Conservation (phyloP, 2,888 invertebrate genomes). For the Yponomeuta sedellus region DNA sequence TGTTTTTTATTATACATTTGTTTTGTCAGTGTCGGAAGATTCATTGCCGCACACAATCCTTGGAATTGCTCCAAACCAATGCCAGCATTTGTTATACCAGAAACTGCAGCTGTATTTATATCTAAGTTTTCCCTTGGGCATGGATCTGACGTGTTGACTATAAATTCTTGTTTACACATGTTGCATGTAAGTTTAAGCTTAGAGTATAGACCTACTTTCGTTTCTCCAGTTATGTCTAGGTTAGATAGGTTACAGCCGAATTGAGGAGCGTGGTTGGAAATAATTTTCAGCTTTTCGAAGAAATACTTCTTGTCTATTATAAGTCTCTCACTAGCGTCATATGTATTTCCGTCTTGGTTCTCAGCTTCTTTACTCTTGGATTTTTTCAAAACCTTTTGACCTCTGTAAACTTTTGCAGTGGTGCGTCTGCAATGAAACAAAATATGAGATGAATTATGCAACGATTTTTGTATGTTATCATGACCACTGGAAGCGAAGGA, state of each 20-base stretch:
- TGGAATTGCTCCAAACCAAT: constrained; percentile 3
- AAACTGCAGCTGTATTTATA: constrained; percentile 1
- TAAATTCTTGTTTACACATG: background rate
- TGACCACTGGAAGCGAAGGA: background rate
- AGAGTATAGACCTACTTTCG: background rate
- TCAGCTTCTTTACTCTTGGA: background rate
- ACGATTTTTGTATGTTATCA: background rate
- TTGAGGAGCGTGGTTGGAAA: background rate
- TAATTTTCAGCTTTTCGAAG: background rate
- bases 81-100: background rate
- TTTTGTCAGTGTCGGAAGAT: background rate
- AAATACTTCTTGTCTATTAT: constrained; percentile 1
- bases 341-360: background rate
- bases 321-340: background rate
- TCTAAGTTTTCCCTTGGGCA: background rate
- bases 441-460: background rate
- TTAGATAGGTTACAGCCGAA: background rate
- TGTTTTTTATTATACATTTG: background rate
- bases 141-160: background rate
- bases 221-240: background rate
- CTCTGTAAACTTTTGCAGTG: background rate
- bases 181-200: constrained; percentile 6
- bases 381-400: background rate
- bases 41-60: background rate
- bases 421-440: background rate